Base-by-base conservation (phyloP, 2,888 invertebrate genomes). In the Cloeon dipterum region DNA sequence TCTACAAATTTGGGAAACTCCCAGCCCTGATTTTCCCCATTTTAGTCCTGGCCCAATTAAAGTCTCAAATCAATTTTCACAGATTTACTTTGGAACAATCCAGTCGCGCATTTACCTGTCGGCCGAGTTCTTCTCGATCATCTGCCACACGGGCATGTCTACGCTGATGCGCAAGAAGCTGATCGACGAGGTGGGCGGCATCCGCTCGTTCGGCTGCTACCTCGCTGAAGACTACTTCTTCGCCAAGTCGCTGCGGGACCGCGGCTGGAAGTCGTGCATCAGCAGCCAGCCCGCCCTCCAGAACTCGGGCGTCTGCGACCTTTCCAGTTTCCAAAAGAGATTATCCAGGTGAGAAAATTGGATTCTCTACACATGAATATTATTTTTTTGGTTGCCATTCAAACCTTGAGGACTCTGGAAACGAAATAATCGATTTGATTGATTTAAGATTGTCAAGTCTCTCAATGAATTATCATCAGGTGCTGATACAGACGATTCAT, bases 101-200 rank as follows among this genome's bases (percentile, higher is more conserved):
- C 94, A 94, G 58, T 88, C 94, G 39, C 70, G 96, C 38, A 81
- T 94, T 59, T 96, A 96, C 53, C 65, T 99, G 42, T 72, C 76
- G 34, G 91, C 94, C 1, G 91, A 96, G 58, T 68, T 86, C 36
- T 62, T 93, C 20, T 72, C 85, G 43, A 76, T 96, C 47, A 94
- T 94, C 60, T 98, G 96, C 55, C 89, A 93, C 47, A 96, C 94
- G 3, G 98, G 98, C 35, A 96, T 96, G 98, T 96, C 94, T 2
- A 85, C 89, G 38, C 60, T 99, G 44, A 70, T 96, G 54, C 68
- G 93, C 34, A 86, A 89, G 50, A 68, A 73, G 17, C 75, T 88
- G 11, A 62, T 98, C 36, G 91, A 96, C 50, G 81, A 86, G 53
- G 72, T 75, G 37, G 98, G 96, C 3, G 98, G 96, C 0, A 61